Evolutionary conservation across 2,888 invertebrate genomes (phyloP).

Genomic region (Leptopilina syphax): DNA sequence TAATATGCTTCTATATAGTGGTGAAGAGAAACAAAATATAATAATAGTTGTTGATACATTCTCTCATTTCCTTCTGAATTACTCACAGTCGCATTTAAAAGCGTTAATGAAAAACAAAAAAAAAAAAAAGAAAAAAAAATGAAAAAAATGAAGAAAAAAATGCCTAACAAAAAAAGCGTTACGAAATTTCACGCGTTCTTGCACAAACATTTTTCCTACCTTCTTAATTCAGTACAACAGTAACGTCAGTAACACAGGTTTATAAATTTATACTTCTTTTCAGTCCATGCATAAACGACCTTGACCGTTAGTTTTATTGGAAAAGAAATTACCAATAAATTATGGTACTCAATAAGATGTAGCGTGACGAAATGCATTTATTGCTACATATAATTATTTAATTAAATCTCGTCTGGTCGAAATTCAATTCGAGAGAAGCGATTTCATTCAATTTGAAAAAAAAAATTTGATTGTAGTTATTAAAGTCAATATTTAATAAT

Average conservation of each 20-base stretch:
- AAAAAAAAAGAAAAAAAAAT: no score
- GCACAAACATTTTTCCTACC: background rate
- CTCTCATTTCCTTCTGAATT: constrained; percentile 3
- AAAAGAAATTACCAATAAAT: background rate
- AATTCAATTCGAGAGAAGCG: no score
- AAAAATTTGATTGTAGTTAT: background rate
- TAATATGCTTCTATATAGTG: background rate
- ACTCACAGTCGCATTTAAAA: background rate
- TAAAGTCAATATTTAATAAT: no score
- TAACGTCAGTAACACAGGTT: background rate
- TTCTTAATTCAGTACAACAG: background rate
- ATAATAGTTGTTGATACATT: background rate
- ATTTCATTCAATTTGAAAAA: background rate
- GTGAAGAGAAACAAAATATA: background rate
- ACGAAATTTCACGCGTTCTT: constrained; percentile 14
- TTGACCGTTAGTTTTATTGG: constrained; percentile 3
- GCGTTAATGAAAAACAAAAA: no score
- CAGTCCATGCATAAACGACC: background rate
- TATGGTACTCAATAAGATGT: background rate
- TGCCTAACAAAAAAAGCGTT: background rate
- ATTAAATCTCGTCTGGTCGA: background rate
- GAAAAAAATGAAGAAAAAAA: no score
- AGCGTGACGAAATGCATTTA: background rate
- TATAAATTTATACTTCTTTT: background rate
- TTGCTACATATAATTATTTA: background rate